These are phyloP conservation scores for Choloepus hoffmanni DNA, from an alignment of 2,113 vertebrate genomes.

Conservation along the genomic window DNA sequence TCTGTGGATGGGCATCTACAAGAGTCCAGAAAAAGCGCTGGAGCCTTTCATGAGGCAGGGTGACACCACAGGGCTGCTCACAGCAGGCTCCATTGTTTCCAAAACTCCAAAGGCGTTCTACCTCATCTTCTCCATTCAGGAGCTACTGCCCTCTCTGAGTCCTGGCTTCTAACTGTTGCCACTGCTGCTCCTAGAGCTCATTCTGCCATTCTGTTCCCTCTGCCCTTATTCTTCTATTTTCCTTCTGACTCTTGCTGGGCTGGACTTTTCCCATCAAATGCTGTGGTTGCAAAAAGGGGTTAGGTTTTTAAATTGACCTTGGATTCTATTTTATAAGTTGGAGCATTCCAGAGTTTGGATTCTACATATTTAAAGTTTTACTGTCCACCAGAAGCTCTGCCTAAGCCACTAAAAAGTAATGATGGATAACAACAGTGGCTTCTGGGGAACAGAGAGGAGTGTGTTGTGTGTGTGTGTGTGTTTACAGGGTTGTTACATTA, in stretches of 20 bases:
- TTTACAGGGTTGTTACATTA: background rate
- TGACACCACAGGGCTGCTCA: background rate
- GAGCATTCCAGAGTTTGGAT: background rate
- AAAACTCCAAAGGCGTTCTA: background rate
- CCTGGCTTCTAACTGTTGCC: background rate
- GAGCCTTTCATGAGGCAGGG: background rate
- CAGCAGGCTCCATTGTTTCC: background rate
- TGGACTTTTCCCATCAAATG: background rate
- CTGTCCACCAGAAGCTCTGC: background rate
- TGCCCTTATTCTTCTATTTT: background rate
- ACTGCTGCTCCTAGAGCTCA: fast-evolving
- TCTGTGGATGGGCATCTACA: background rate
- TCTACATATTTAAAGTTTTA: background rate
- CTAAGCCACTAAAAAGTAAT: background rate
- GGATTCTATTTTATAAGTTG: background rate
- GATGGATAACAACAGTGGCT: background rate
- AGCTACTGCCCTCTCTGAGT: background rate
- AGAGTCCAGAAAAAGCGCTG: background rate
- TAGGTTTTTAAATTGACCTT: background rate
- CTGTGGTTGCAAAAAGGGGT: background rate
- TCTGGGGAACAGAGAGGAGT: background rate
- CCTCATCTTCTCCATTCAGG: background rate
- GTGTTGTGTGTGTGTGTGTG: too few species aligned
- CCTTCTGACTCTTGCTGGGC: background rate
- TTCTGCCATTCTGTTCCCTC: background rate